Conservation (phyloP, 1,140 invertebrate species). For the Chironomus striatipennis region DNA sequence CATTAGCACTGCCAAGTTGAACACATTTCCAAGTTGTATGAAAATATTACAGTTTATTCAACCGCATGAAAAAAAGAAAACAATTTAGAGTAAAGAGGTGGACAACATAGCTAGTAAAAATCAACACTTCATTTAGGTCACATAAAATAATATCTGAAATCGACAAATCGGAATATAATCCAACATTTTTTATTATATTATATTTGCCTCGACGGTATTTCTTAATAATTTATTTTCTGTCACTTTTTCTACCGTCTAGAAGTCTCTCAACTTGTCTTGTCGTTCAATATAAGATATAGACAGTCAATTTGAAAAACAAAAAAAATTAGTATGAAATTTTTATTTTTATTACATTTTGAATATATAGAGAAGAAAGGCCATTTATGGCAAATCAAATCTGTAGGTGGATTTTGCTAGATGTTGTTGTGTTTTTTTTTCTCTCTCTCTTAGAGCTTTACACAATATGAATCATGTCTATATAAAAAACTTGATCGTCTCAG, state of each 20-base stretch:
- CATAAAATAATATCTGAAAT: neutral
- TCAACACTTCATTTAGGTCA: neutral
- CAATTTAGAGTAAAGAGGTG: neutral
- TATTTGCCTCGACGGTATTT: neutral
- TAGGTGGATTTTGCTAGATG: constrained; percentile 20
- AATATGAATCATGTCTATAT: constrained; percentile 12
- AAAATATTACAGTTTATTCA: too few relatives aligned
- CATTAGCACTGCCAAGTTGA: too few relatives aligned
- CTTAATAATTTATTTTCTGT: too few relatives aligned
- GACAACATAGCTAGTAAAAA: neutral
- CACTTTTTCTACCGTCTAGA: neutral
- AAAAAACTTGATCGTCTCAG: neutral
- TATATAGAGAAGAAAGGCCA: neutral
- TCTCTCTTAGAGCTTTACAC: neutral
- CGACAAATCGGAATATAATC: neutral
- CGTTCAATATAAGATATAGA: neutral
- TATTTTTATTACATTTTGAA: neutral
- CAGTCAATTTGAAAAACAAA: neutral
- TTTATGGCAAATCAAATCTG: neutral
- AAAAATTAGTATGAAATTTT: neutral
- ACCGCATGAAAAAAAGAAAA: neutral
- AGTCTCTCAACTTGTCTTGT: constrained; percentile 1
- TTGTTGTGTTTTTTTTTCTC: too few relatives aligned
- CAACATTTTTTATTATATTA: neutral
- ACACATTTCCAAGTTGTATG: too few relatives aligned